A percentile compares a stretch with the other conserved stretches of the same genome.
These are phyloP conservation scores for Rhea americana DNA, from an alignment of 2,113 vertebrate species.

Conservation along the genomic window DNA sequence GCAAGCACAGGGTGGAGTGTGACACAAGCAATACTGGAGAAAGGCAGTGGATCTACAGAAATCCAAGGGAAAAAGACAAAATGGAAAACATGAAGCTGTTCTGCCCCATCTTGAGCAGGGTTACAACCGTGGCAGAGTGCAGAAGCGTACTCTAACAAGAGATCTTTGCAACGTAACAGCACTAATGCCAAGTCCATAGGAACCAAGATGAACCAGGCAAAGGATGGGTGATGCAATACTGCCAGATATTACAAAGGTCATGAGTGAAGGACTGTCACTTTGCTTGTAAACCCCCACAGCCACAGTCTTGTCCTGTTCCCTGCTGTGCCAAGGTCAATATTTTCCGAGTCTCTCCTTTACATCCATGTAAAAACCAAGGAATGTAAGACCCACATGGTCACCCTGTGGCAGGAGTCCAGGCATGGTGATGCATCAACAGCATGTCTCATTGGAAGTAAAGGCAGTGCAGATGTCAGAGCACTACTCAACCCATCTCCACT, in stretches of 20 bases:
- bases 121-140: neutral
- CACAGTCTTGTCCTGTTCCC: neutral
- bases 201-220: neutral
- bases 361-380: neutral
- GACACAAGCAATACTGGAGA: neutral
- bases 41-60: neutral
- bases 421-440: neutral
- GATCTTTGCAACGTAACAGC: neutral
- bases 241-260: neutral
- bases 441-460: neutral
- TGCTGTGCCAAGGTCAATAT: neutral
- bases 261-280: neutral
- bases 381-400: neutral
- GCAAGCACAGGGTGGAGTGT: accelerated
- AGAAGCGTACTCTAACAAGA: neutral
- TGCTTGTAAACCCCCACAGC: neutral
- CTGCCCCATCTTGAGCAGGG: neutral
- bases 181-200: neutral
- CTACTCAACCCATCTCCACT: neutral
- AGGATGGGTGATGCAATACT: neutral
- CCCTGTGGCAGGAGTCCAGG: neutral
- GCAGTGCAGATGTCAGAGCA: neutral
- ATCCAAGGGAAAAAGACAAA: neutral
- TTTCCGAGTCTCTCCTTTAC: neutral
- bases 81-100: neutral